These are phyloP conservation scores for Nomada ruficornis DNA, from an alignment of 2,888 invertebrate species.

Conservation along the genomic window DNA sequence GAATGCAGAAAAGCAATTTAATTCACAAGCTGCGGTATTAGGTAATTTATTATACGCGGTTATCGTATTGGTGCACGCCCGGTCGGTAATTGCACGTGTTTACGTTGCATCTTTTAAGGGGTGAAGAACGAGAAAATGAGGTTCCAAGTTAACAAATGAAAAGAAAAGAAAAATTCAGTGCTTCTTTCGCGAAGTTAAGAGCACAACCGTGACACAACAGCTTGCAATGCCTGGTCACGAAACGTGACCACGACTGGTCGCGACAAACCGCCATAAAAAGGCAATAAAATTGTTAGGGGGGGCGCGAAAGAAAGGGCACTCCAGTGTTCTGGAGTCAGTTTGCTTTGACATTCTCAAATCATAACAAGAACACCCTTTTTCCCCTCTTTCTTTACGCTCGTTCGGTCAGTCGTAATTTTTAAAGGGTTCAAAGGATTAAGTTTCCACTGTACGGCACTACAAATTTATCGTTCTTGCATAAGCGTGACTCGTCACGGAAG, in stretches of 20 bases:
- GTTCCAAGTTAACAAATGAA: background rate
- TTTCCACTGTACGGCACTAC: conserved; percentile 35
- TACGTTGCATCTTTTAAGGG: too few relatives aligned
- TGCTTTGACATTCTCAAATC: conserved; percentile 77
- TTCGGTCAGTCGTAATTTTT: conserved; percentile 50
- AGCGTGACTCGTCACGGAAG: conserved; percentile 33
- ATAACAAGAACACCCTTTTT: conserved; percentile 69
- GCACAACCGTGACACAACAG: conserved; percentile 38
- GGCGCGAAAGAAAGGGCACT: conserved; percentile 49
- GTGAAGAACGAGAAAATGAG: background rate
- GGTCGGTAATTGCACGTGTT: too few relatives aligned
- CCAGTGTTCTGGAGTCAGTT: conserved; percentile 59
- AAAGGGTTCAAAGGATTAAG: conserved; percentile 44
- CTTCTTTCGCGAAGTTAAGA: conserved; percentile 18
- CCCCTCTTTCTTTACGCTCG: conserved; percentile 16
- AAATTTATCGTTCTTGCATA: conserved; percentile 43
- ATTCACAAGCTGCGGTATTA: too few relatives aligned
- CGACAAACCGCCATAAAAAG: conserved; percentile 70
- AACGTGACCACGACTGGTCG: conserved; percentile 72
- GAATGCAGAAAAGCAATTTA: too few relatives aligned
- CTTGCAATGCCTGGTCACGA: conserved; percentile 40
- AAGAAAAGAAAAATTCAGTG: background rate
- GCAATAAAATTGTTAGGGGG: conserved; percentile 64
- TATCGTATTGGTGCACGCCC: too few relatives aligned
- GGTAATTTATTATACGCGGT: too few relatives aligned